Evolutionary conservation across 2,113 vertebrate species (phyloP).

Genomic region (Glaucidium brasilianum): DNA sequence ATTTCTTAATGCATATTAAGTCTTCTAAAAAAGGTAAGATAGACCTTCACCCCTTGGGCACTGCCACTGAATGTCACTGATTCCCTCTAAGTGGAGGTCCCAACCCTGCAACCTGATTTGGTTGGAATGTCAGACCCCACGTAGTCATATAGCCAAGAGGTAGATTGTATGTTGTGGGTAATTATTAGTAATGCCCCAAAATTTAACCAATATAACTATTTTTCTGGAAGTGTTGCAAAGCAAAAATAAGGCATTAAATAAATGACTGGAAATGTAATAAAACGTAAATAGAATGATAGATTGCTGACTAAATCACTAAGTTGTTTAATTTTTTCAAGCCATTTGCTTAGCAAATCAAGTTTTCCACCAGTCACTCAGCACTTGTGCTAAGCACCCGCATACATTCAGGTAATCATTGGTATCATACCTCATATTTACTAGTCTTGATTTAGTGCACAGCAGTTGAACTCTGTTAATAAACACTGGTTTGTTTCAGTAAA

Average conservation of each 20-base stretch:
- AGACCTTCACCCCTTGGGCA: not conserved
- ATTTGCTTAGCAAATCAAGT: slow-evolving; percentile 71
- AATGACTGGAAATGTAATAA: not conserved
- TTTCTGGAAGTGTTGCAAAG: not conserved
- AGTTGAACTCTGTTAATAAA: slow-evolving; percentile 23
- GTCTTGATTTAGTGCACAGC: not conserved
- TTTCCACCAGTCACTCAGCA: slow-evolving; percentile 54
- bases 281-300: slow-evolving; percentile 23
- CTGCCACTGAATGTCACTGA: not conserved
- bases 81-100: not conserved
- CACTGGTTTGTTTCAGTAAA: slow-evolving; percentile 21
- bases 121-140: not conserved
- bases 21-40: not conserved
- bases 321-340: slow-evolving; percentile 67
- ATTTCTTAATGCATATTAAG: not conserved
- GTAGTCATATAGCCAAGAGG: not conserved
- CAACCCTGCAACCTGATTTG: not conserved
- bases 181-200: not conserved
- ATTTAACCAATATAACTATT: not conserved
- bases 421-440: slow-evolving; percentile 36
- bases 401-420: slow-evolving; percentile 45
- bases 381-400: slow-evolving; percentile 48
- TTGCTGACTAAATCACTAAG: not conserved
- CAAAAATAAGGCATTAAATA: not conserved
- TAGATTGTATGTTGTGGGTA: not conserved